Percentiles rank a stretch among this genome's conserved stretches.
These are phyloP conservation scores for Pharmacophagus antenor DNA, from an alignment of 2,888 invertebrate genomes.

Conservation along the genomic window DNA sequence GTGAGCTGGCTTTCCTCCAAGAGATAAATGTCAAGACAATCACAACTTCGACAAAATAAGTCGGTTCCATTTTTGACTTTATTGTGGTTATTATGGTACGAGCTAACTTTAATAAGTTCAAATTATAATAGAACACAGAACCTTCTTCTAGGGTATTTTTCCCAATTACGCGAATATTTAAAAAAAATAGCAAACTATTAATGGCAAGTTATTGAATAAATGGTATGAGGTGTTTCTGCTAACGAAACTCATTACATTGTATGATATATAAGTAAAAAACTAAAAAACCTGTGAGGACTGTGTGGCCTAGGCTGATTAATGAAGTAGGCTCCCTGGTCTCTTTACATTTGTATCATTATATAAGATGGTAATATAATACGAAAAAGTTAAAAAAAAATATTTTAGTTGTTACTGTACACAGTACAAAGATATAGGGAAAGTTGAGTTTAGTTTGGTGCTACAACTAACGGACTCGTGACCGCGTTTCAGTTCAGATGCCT, in stretches of 20 bases:
- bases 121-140: background rate
- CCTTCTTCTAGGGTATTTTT: background rate
- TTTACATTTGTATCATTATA: background rate
- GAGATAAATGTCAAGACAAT: constrained; percentile 55
- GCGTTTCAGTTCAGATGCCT: constrained; percentile 39
- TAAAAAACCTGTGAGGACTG: too few species aligned
- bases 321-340: background rate
- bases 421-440: constrained; percentile 39
- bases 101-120: background rate
- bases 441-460: constrained; percentile 40
- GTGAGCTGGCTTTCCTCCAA: constrained; percentile 56
- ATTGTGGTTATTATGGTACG: background rate
- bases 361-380: too few species aligned
- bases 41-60: constrained; percentile 32
- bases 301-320: too few species aligned
- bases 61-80: constrained; percentile 4
- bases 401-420: constrained; percentile 34
- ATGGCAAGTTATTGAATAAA: too few species aligned
- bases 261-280: too few species aligned
- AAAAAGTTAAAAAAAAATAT: background rate
- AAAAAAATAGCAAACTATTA: too few species aligned
- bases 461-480: constrained; percentile 42
- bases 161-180: background rate
- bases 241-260: too few species aligned
- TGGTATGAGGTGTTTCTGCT: too few species aligned